Conservation (phyloP, 2,888 invertebrate genomes). For the Hirtodrosophila cameraria region DNA sequence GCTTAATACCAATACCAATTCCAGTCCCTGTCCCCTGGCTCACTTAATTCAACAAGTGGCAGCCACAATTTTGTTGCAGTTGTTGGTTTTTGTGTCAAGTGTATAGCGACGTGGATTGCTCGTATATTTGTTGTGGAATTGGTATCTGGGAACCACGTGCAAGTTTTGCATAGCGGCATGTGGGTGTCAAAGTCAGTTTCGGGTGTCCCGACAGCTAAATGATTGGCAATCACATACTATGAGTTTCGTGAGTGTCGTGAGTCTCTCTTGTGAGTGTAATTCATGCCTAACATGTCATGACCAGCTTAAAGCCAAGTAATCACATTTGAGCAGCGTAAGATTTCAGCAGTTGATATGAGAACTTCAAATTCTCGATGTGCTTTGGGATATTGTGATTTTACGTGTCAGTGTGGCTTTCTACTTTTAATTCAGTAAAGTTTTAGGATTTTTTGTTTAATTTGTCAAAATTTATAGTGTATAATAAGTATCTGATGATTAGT, state of each 20-base stretch:
- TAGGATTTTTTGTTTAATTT: too few relatives aligned
- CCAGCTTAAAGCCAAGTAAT: neutral
- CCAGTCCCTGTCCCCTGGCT: conserved; percentile 20
- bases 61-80: conserved; percentile 31
- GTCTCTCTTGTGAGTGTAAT: conserved; percentile 12
- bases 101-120: conserved; percentile 2
- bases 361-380: too few relatives aligned
- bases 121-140: conserved; percentile 10
- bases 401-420: too few relatives aligned
- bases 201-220: conserved; percentile 8
- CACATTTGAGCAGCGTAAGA: conserved; percentile 14
- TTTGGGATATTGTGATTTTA: too few relatives aligned
- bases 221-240: conserved; percentile 15
- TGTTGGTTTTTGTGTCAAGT: conserved; percentile 37
- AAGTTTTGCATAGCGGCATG: conserved; percentile 32
- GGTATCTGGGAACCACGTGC: conserved; percentile 26
- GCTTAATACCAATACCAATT: neutral
- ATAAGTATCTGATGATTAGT: too few relatives aligned
- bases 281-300: conserved; percentile 10
- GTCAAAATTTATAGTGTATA: too few relatives aligned
- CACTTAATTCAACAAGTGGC: conserved; percentile 45
- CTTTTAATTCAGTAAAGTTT: too few relatives aligned
- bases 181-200: conserved; percentile 24
- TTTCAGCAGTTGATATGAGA: conserved; percentile 1
- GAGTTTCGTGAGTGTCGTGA: conserved; percentile 23